Evolutionary conservation across 2,797 vertebrate genomes (phyloP), one percentile per base, ranked within the genome.

Genomic region (Anas acuta): DNA sequence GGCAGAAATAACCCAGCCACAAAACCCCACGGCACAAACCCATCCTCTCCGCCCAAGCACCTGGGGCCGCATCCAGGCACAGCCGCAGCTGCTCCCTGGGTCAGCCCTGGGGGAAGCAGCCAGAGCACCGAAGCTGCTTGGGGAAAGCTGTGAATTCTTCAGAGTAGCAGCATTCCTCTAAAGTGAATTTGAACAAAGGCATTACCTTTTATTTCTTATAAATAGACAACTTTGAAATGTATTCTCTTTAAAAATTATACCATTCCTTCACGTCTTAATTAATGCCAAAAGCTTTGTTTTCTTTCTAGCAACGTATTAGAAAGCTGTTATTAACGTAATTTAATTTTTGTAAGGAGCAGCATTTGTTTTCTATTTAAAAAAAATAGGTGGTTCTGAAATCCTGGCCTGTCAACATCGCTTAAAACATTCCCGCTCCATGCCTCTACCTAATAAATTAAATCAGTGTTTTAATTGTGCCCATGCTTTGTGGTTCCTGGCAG

Each of bases 401-500:
- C 91, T 86, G 91, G 96, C 91, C 97, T 97, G 97, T 98, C 97
- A 97, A 91, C 97, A 97, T 98, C n/a, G 11, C 96, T 97, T 97
- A 97, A 95, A 98, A 97, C 96, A 96, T 98, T 98, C 97, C 91
- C 79, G 47, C 97, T 97, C 96, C 94, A 83, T 96, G 96, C 95
- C 92, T 97, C 94, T 76, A 85, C n/a, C 76, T 96, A 97, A 98
- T 98, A 98, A 98, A 98, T 98, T 98, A 97, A 98, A 98, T 98
- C 96, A 97, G 93, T 83, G 85, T 98, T 98, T 98, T 98, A 98
- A 98, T 98, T 98, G 97, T 96, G 92, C 97, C 97, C 97, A 96
- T 97, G 96, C 91, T 97, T 97, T 98, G 97, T 97, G 97, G 97
- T 98, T 98, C 97, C 97, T 97, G 97, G 97, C 97, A 98, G 97